Evolutionary conservation across 2,888 invertebrate species (phyloP).

Genomic region (Hemithea aestivaria): DNA sequence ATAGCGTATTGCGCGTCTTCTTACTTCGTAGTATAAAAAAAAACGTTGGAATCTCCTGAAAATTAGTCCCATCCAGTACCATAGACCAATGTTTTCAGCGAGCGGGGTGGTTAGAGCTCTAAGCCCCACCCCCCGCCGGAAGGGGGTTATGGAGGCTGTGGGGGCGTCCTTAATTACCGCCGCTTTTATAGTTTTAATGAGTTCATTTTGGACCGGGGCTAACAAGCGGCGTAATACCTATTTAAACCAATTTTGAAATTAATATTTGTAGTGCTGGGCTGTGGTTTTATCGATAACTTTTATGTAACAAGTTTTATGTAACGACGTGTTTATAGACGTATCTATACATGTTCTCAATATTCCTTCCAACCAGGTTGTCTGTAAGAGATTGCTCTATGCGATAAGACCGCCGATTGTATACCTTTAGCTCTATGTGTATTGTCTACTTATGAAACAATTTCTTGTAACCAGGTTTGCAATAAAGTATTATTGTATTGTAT

Average conservation of each 20-base stretch:
- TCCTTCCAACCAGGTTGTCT: too few relatives aligned
- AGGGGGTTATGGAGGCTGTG: conserved; percentile 36
- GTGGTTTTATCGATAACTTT: conserved; percentile 44
- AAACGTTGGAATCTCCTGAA: conserved; percentile 1
- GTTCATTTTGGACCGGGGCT: conserved; percentile 84
- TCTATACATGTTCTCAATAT: too few relatives aligned
- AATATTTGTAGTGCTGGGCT: conserved; percentile 61
- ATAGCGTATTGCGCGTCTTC: too few relatives aligned
- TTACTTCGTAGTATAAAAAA: too few relatives aligned
- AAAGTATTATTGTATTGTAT: too few relatives aligned
- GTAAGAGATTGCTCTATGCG: too few relatives aligned
- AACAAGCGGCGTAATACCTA: conserved; percentile 79
- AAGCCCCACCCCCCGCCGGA: conserved; percentile 45
- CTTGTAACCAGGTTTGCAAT: too few relatives aligned
- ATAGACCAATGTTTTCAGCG: conserved; percentile 22
- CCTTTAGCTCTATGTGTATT: too few relatives aligned
- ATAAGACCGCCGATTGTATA: too few relatives aligned
- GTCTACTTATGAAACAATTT: too few relatives aligned
- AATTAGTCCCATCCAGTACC: conserved; percentile 31
- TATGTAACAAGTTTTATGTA: too few relatives aligned
- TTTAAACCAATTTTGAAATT: conserved; percentile 79
- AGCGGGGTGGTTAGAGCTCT: conserved; percentile 44
- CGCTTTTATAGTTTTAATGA: conserved; percentile 88
- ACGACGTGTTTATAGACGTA: too few relatives aligned
- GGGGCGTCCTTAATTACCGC: conserved; percentile 81